Evolutionary conservation across 2,797 vertebrate species (phyloP).

Genomic region (Numenius phaeopus): DNA sequence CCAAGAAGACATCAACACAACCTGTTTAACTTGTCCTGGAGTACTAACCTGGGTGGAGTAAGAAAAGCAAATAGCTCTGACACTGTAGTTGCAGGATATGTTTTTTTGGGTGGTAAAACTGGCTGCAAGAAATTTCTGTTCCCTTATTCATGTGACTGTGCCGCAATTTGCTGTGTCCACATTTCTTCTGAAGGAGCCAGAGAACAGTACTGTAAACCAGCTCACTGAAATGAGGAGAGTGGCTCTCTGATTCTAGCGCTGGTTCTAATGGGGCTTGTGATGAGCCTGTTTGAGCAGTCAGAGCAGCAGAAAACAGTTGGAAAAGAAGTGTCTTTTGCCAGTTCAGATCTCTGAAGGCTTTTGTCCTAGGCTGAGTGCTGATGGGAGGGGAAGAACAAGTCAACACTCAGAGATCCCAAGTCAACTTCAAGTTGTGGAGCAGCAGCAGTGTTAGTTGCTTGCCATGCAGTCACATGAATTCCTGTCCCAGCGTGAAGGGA

Average conservation of each 20-base stretch:
- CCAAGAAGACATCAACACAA: background rate
- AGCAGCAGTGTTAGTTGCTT: background rate
- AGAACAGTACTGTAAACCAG: background rate
- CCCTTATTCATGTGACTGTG: fast-evolving
- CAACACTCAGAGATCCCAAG: fast-evolving
- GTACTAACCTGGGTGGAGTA: background rate
- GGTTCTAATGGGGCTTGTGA: fast-evolving
- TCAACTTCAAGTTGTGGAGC: background rate
- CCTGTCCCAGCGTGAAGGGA: background rate
- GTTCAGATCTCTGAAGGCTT: background rate
- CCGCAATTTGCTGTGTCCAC: background rate
- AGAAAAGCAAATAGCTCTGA: background rate
- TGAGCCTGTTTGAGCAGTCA: background rate
- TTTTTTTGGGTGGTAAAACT: background rate
- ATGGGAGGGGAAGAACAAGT: background rate
- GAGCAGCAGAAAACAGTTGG: background rate
- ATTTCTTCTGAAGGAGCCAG: background rate
- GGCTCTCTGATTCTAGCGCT: background rate
- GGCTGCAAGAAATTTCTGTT: background rate
- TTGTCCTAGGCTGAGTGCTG: background rate
- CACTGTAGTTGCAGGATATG: background rate
- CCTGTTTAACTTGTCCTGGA: background rate
- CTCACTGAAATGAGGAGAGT: background rate
- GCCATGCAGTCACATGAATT: fast-evolving
- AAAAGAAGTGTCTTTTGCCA: background rate